Conservation (phyloP, 2,888 invertebrate genomes). For the Melanchra persicariae region DNA sequence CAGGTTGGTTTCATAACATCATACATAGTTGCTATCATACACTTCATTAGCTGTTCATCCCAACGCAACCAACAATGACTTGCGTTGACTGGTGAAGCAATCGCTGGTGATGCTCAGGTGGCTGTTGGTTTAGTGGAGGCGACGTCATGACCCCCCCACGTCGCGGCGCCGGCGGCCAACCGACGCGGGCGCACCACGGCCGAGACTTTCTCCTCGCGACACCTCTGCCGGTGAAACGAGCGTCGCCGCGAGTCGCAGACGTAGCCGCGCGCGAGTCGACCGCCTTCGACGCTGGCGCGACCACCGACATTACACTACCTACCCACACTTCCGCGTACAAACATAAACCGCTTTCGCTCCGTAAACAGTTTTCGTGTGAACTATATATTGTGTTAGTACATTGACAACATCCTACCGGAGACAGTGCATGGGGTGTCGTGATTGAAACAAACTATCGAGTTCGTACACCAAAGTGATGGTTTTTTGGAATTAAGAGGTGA, state of each 20-base stretch:
- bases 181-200: conserved; percentile 87
- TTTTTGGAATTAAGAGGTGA: conserved; percentile 84
- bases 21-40: conserved; percentile 39
- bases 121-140: conserved; percentile 75
- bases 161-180: conserved; percentile 76
- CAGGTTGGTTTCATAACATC: conserved; percentile 28
- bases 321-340: conserved; percentile 82
- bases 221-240: conserved; percentile 85
- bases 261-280: conserved; percentile 85
- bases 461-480: conserved; percentile 78
- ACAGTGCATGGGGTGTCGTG: conserved; percentile 70
- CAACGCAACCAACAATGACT: conserved; percentile 58
- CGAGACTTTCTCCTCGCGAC: conserved; percentile 91
- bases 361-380: conserved; percentile 82
- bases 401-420: conserved; percentile 67
- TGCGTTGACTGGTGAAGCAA: conserved; percentile 66
- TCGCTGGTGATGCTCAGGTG: conserved; percentile 75
- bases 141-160: conserved; percentile 86
- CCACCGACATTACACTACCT: conserved; percentile 54
- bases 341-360: conserved; percentile 84
- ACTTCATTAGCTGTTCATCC: conserved; percentile 60
- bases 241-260: conserved; percentile 82
- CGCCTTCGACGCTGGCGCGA: conserved; percentile 78
- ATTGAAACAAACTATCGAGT: conserved; percentile 65
- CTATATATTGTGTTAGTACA: conserved; percentile 76